Evolutionary conservation across 2,113 vertebrate genomes (phyloP).

Genomic region (Pteronura brasiliensis): DNA sequence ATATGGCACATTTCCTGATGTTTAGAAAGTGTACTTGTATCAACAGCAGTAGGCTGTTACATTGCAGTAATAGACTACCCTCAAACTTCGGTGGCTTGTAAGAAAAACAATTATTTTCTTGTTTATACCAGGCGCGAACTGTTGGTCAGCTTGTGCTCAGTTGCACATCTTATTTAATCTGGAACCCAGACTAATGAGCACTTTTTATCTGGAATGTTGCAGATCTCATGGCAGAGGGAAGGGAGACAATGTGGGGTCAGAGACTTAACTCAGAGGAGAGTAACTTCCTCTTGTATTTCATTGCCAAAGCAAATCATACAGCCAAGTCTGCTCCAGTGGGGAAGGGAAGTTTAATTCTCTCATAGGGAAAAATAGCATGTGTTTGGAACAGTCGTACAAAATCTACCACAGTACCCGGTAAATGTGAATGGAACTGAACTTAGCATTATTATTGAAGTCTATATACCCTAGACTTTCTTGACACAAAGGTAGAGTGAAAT

Average conservation of each 20-base stretch:
- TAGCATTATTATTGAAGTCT: neutral
- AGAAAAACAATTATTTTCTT: neutral
- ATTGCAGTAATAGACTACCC: neutral
- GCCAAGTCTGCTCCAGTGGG: neutral
- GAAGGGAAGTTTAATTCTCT: neutral
- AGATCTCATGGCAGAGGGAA: neutral
- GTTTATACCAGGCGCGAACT: neutral
- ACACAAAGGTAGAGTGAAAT: neutral
- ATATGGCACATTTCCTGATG: accelerated
- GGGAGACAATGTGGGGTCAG: neutral
- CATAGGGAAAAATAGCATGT: neutral
- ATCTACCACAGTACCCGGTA: neutral
- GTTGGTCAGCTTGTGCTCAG: neutral
- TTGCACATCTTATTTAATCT: neutral
- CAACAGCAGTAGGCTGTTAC: neutral
- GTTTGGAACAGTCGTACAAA: conserved; percentile 28
- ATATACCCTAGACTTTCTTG: neutral
- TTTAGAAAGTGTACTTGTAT: neutral
- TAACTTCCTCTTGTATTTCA: neutral
- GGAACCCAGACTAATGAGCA: neutral
- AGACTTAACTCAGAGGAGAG: neutral
- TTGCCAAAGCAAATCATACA: neutral
- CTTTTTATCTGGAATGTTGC: neutral
- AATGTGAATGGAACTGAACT: neutral
- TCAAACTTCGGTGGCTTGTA: neutral